Base-by-base conservation (phyloP, 2,888 invertebrate genomes). In the Cyrtodaria siliqua region DNA sequence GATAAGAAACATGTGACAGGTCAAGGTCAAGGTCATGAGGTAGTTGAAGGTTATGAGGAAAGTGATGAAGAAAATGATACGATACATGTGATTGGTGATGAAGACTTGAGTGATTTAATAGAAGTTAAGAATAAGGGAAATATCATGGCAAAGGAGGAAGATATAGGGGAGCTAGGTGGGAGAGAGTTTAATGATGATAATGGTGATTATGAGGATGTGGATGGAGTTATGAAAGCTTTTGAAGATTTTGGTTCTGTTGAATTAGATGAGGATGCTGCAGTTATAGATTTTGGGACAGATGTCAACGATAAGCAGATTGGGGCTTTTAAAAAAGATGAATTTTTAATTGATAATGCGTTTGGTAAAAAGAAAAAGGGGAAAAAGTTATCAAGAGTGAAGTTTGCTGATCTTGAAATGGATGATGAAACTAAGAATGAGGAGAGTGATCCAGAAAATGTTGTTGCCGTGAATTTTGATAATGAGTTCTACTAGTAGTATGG, bases 281-380 rank as follows among this genome's bases (percentile, higher is more conserved):
- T 23, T 29, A 42, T 40, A 59, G 59, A 49, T 69, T 47, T 33
- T 33, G 33, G 33, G 33, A 12, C n/a, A n/a, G n/a, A n/a, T n/a
- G n/a, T n/a, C n/a, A n/a, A n/a, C n/a, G n/a, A n/a, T n/a, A 33
- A 33, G 12, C 33, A 33, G 33, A 33, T 33, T 33, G 6, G 4
- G 33, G 33, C 4, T 33, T 33, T 33, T 12, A 33, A 33, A 33
- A 33, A 33, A 33, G 4, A 33, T 8, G 33, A 33, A 33, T 33
- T 33, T 33, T 8, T 12, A 33, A 33, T 33, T 33, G 33, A 12
- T 33, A 33, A 33, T 33, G n/a, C n/a, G n/a, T 33, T 33, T 33
- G 67, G 62, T 20, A 77, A 77, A 14, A 67, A 29, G 23, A 72
- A 68, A 20, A 77, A 77, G 9, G 71, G 33, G 27, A 77, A 72